Evolutionary conservation across 2,797 vertebrate species (phyloP), one percentile per base, ranked within the genome.

Genomic region (Hafferia zeledoni): DNA sequence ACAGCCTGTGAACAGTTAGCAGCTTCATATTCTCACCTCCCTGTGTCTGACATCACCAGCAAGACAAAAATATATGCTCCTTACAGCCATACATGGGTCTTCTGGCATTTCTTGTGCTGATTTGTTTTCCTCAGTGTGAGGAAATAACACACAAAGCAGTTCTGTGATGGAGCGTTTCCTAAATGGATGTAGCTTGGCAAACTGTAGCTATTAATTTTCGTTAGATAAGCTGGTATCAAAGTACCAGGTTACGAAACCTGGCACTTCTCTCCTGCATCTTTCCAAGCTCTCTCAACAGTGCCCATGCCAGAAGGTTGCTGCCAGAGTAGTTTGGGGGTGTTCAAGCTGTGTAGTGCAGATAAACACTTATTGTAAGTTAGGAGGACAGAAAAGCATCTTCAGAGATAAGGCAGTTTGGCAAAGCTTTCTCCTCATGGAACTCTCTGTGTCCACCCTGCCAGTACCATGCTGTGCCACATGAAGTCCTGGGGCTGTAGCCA

Each of bases 11-110:
- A 92, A 83, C 71, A 46, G 63, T 65, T 39, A 80, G 47, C 85
- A 78, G 74, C 74, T 90, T 91, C 89, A 27, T 74, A 27, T 65
- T 93, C 89, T 92, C 93, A 83, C 85, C 43, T 93, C 86, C 50
- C 81, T 19, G 9, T 41, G 67, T 77, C 91, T 89, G 3, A 3
- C 35, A 9, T 91, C 81, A 80, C 61, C 93, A 94, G 33, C 65
- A 53, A 78, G 83, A 82, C 56, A 93, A 94, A 90, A 88, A 88
- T 77, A 85, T 9, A 18, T 35, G 53, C 72, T 83, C 9, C 46
- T 93, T 57, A 47, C 61, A 83, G 89, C 19, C 60, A 6, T 17
- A 41, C 2, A 30, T 47, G 57, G 56, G 27, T 64, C 61, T 71
- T 74, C 4, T 82, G 89, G 47, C 82, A 63, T 70, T 83, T 91